Evolutionary conservation across 2,888 invertebrate species (phyloP), one percentile per base, ranked within the genome.

Genomic region (Pristionchus fissidentatus): DNA sequence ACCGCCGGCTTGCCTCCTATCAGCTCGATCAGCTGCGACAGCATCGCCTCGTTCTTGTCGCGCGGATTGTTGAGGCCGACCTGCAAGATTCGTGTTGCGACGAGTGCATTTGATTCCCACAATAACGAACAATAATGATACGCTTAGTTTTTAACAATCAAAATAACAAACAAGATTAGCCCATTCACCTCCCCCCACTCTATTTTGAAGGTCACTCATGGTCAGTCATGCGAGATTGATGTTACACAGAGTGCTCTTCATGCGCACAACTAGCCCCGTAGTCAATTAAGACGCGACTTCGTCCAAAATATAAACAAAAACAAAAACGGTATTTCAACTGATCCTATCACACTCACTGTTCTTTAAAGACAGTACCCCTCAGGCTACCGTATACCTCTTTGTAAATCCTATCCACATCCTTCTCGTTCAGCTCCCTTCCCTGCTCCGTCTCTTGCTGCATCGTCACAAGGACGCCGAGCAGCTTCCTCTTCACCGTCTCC

Each of bases 391-490:
- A n/a, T n/a, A 81, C 80, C 80, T 81, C 80, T 19, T 62, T 22
- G 22, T 62, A 81, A 3, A 81, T 43, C 46, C 46, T 26, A 22
- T 81, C 80, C 15, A 81, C 10, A 7, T 49, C 62, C 62, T 35
- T 43, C 22, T 62, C 43, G 3, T 19, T 57, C 13, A 52, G 8
- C 1, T 49, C 43, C 46, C 15, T 35, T 26, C 80, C 80, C 5
- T 22, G 19, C 26, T 81, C 80, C 15, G 62, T 35, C 46, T 81
- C 80, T 32, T 22, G 8, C 32, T 62, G 62, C 46, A 81, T 41
- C 29, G 80, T 32, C 29, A 62, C 80, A 19, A 81, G 41, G 13
- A 81, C 80, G 5, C 80, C 80, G 5, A 81, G 80, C 46, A 81
- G 46, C 29, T 81, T 81, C 46, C 80, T 13, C 80, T 81, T 49